Evolutionary conservation across 2,888 invertebrate genomes (phyloP), one percentile per base, ranked within the genome.

Genomic region (Stramonita haemastoma): DNA sequence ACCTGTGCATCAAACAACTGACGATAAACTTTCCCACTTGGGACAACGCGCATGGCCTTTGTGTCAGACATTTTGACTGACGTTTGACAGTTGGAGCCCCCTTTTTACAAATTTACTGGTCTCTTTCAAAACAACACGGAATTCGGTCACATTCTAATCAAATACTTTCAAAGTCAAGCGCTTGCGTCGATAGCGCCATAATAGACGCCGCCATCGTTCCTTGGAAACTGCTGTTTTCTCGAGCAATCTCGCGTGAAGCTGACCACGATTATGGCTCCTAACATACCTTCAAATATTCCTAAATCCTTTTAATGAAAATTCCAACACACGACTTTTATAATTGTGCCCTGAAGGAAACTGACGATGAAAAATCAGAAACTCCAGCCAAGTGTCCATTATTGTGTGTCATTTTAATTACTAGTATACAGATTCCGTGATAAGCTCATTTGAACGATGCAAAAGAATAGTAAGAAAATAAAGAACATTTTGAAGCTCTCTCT

Each of bases 1-100:
- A 96, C 96, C 95, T 96, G 95, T 56, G 96, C 96, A 91, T 96
- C 96, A 94, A 96, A 96, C 93, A 95, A 94, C 92, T 96, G 96
- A 36, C 95, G 92, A 90, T 96, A 96, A 29, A 96, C 95, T 92
- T 96, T 95, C 46, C 96, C 96, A 92, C 94, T 95, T 5, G 95
- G 95, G 66, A 96, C 93, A 88, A 95, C 93, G 81, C 95, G 90
- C 90, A 93, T 92, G 26, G 92, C 66, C 86, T 91, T 92, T 15
- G 92, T 91, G 60, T 94, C 94, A 29, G 93, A 91, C 93, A 93
- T 93, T 86, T 91, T 91, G 32, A 8, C 46, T 46, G 46, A 46
- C 2, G 46, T 46, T 46, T 46, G 46, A 5, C 46, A 46, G 46
- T 46, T 46, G 46, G 46, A 46, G 46, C 46, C 46, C 46, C 4